These are phyloP conservation scores for Rhyacichthys aspro DNA, from an alignment of 2,797 vertebrate genomes.

Conservation along the genomic window DNA sequence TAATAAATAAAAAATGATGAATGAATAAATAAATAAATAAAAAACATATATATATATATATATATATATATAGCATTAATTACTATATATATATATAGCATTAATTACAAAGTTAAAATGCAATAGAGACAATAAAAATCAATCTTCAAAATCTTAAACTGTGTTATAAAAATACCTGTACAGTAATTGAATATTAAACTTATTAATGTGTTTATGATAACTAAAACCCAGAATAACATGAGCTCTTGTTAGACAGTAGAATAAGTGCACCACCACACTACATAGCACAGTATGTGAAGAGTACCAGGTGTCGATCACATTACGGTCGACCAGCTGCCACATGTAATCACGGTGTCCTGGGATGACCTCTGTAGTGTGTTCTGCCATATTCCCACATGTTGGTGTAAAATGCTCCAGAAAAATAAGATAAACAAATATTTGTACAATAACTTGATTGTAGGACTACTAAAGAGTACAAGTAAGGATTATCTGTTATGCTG, in stretches of 20 bases:
- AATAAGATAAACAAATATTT: background rate
- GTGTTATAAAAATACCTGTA: background rate
- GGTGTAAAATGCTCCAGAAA: conserved; percentile 1
- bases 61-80: no score
- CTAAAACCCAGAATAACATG: no score
- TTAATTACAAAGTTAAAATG: no score
- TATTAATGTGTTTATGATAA: no score
- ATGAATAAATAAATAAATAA: no score
- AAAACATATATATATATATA: no score
- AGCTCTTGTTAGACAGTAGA: no score
- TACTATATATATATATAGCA: no score
- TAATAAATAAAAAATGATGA: no score
- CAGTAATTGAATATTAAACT: no score
- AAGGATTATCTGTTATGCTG: conserved; percentile 4
- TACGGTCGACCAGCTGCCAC: conserved; percentile 2
- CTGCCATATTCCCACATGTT: background rate
- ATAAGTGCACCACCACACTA: background rate
- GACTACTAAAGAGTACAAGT: conserved; percentile 6
- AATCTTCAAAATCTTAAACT: conserved; percentile 1
- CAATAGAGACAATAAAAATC: no score
- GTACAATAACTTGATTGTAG: conserved; percentile 4
- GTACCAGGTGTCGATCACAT: conserved; percentile 21
- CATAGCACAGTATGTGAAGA: conserved; percentile 14
- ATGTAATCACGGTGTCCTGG: conserved; percentile 6
- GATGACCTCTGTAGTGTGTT: conserved; percentile 12